phyloP scores from a whole-genome alignment of 2,888 invertebrate genomes.

The Lochmaea crataegi region DNA sequence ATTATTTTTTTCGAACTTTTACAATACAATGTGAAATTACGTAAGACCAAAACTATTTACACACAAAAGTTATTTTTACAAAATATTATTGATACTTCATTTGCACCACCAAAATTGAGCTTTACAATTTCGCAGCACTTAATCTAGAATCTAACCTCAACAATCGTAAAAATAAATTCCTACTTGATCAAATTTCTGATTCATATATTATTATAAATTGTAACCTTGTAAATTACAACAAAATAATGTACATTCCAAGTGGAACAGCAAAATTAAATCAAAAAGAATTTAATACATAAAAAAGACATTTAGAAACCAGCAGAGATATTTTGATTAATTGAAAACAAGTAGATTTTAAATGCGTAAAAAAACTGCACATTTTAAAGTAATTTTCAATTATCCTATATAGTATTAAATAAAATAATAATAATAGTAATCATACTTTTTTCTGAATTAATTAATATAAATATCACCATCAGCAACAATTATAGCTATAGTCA shows the following conservation, averaged over 20 bases:
- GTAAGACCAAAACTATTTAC: constrained; percentile 24
- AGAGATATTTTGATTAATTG: background rate
- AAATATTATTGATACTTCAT: constrained; percentile 5
- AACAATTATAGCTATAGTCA: background rate
- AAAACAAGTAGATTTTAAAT: background rate
- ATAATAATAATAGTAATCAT: background rate
- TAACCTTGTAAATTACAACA: background rate
- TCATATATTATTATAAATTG: background rate
- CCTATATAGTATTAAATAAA: background rate
- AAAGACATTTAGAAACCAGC: background rate
- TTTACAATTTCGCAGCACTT: constrained; percentile 6
- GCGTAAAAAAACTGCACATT: background rate
- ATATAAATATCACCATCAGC: background rate
- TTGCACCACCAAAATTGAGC: constrained; percentile 24
- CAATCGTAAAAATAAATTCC: constrained; percentile 7
- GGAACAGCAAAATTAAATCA: background rate
- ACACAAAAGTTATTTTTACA: constrained; percentile 1
- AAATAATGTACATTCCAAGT: background rate
- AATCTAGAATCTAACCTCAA: constrained; percentile 15
- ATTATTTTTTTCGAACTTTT: constrained; percentile 17
- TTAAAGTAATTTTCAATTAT: background rate
- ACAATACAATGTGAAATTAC: constrained; percentile 22
- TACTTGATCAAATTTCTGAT: background rate
- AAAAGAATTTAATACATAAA: background rate
- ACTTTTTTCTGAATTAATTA: background rate